A percentile compares a stretch with the other conserved stretches of the same genome.
Evolutionary conservation across 2,888 invertebrate species (phyloP).

Genomic region (Pseudeuparius sepicola): DNA sequence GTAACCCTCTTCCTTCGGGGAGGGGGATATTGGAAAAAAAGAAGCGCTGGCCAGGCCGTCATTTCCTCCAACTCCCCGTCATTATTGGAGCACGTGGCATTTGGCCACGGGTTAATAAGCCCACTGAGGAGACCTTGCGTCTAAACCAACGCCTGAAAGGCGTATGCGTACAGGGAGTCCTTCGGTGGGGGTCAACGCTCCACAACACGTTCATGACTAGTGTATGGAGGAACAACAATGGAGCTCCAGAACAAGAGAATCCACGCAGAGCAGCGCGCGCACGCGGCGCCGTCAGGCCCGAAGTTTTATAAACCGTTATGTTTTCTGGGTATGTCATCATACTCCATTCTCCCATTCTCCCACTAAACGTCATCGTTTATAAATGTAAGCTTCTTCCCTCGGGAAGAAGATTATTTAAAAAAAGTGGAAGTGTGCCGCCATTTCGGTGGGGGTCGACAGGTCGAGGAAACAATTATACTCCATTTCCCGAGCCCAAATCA

Average conservation of each 20-base stretch:
- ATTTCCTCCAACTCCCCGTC: slow-evolving; percentile 16
- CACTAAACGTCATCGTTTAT: too few species aligned
- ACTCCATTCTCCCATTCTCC: too few species aligned
- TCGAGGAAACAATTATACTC: slow-evolving; percentile 9
- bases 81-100: slow-evolving; percentile 25
- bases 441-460: slow-evolving; percentile 9
- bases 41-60: slow-evolving; percentile 18
- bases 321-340: too few species aligned
- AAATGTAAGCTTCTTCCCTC: too few species aligned
- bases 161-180: slow-evolving; percentile 15
- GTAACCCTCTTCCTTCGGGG: too few species aligned
- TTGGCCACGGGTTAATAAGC: slow-evolving; percentile 22
- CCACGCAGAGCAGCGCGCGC: too few species aligned
- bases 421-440: too few species aligned
- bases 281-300: too few species aligned
- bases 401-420: too few species aligned
- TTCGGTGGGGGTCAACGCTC: slow-evolving; percentile 20
- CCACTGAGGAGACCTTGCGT: slow-evolving; percentile 5
- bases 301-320: too few species aligned
- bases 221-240: slow-evolving; percentile 15
- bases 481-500: slow-evolving; percentile 4
- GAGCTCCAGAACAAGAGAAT: too few species aligned
- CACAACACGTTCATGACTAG: slow-evolving; percentile 15
- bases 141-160: slow-evolving; percentile 11
- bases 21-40: too few species aligned